Conservation (phyloP, 1,140 invertebrate genomes). For the Meloidogyne chitwoodi region DNA sequence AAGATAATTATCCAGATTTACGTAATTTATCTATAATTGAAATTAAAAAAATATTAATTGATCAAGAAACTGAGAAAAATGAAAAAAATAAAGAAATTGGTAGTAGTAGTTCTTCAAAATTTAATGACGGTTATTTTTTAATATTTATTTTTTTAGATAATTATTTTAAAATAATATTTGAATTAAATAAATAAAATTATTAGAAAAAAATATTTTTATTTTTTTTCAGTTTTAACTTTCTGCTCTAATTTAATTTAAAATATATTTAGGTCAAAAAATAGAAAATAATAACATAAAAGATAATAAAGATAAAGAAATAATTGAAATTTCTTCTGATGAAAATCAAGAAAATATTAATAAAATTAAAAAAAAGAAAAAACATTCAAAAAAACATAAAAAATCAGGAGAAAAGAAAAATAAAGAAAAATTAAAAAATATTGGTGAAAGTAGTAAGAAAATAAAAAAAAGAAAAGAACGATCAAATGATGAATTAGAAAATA, state of each 20-base stretch:
- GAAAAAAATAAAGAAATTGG: neutral
- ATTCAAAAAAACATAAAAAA: neutral
- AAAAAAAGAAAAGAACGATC: neutral
- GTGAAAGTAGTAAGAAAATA: neutral
- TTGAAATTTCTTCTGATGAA: neutral
- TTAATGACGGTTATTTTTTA: no score
- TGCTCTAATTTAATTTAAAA: no score
- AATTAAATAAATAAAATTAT: no score
- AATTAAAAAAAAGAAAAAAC: neutral
- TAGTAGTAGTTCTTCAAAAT: neutral
- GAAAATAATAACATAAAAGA: neutral
- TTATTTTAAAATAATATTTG: no score
- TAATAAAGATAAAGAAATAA: neutral
- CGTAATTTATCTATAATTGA: neutral
- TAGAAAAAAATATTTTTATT: no score
- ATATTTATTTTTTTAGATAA: no score
- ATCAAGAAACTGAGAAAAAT: neutral
- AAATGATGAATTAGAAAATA: neutral
- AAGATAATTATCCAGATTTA: neutral
- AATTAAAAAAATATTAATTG: neutral
- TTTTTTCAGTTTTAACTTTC: no score
- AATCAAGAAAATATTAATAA: neutral
- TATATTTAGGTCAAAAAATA: neutral
- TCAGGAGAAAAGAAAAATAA: neutral
- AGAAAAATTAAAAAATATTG: neutral